Percentiles rank a stretch among this genome's conserved stretches.
Conservation (phyloP, 2,888 invertebrate genomes). For the Omphaloscelis lunosa region DNA sequence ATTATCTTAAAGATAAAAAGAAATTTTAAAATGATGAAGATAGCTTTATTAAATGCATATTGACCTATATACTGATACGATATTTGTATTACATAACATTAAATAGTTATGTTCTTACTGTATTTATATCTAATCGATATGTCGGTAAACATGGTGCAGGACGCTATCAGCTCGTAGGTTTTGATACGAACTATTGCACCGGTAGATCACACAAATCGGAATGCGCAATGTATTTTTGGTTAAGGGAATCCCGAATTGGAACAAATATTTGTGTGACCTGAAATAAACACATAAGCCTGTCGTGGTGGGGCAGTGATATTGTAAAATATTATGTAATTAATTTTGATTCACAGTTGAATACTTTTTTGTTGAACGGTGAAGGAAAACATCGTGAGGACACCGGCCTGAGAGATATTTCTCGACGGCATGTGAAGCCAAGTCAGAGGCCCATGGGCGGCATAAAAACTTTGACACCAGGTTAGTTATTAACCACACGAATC, state of each 20-base stretch:
- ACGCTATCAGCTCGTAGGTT: slow-evolving; percentile 24
- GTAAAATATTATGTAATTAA: background rate
- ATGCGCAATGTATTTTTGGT: background rate
- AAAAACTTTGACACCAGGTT: no score
- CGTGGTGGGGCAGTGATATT: background rate
- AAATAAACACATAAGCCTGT: background rate
- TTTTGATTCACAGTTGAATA: background rate
- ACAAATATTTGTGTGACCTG: background rate
- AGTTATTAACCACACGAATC: no score
- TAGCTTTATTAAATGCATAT: slow-evolving; percentile 26
- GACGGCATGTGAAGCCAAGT: no score
- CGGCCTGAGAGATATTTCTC: no score
- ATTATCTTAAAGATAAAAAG: slow-evolving; percentile 30
- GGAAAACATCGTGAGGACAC: no score
- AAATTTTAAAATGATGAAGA: background rate
- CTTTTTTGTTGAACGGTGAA: no score
- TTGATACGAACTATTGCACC: background rate
- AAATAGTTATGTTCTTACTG: slow-evolving; percentile 33
- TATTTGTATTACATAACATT: slow-evolving; percentile 33
- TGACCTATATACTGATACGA: slow-evolving; percentile 42
- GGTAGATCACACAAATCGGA: background rate
- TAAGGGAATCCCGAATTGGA: background rate
- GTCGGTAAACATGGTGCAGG: slow-evolving; percentile 27
- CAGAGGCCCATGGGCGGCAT: no score
- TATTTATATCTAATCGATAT: slow-evolving; percentile 29